Percentiles rank a stretch among this genome's conserved stretches.
Evolutionary conservation across 2,888 invertebrate species (phyloP).

Genomic region (Pyrocoelia pectoralis): DNA sequence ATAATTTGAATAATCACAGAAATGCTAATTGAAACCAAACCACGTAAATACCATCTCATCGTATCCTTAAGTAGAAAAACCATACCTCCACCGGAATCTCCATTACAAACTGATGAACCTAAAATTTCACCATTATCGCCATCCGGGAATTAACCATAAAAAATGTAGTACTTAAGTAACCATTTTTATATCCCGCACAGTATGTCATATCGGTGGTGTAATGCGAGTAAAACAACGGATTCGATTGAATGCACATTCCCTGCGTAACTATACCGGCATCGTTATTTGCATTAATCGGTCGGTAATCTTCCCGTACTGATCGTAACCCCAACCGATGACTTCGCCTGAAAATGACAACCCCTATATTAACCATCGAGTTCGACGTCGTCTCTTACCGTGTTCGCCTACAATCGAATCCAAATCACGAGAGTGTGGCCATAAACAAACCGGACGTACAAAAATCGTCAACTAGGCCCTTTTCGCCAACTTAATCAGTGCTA

Average conservation of each 20-base stretch:
- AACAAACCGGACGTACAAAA: constrained; percentile 55
- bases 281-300: constrained; percentile 67
- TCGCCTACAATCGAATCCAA: constrained; percentile 44
- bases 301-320: constrained; percentile 65
- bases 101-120: constrained; percentile 63
- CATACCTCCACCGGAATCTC: constrained; percentile 59
- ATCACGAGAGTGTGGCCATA: constrained; percentile 48
- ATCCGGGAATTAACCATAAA: no score
- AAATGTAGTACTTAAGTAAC: no score
- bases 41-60: constrained; percentile 55
- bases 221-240: constrained; percentile 67
- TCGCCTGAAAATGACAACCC: constrained; percentile 46
- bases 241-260: constrained; percentile 67
- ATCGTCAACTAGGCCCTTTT: constrained; percentile 50
- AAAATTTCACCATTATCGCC: no score
- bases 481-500: constrained; percentile 51
- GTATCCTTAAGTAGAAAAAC: constrained; percentile 49
- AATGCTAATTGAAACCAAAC: constrained; percentile 67
- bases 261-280: constrained; percentile 69
- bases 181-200: constrained; percentile 60
- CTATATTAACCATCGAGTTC: no score
- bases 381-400: constrained; percentile 48
- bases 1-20: constrained; percentile 68
- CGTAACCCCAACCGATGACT: constrained; percentile 63
- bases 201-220: constrained; percentile 67